Conservation (phyloP, 64 coral and sea anemone species). For the Acropora tenuis region DNA sequence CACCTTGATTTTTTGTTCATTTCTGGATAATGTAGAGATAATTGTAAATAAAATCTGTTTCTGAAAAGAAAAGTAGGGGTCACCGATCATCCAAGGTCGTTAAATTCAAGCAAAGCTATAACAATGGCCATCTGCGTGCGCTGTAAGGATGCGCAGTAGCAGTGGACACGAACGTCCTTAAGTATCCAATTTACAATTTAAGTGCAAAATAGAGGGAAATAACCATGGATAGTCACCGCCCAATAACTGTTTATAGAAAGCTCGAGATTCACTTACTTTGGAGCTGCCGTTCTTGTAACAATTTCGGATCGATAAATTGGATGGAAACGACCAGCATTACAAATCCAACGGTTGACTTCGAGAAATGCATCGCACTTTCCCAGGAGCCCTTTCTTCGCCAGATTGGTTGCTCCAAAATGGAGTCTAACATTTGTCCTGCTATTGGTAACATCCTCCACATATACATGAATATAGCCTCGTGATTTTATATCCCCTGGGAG, state of each 20-base stretch:
- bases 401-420: conserved; percentile 73
- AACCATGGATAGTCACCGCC: no score
- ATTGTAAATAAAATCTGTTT: no score
- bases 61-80: no score
- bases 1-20: no score
- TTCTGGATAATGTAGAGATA: no score
- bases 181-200: no score
- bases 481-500: conserved; percentile 87
- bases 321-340: conserved; percentile 64
- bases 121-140: no score
- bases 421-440: conserved; percentile 70
- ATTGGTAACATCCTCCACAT: conserved; percentile 57
- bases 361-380: conserved; percentile 94
- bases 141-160: no score
- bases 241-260: neutral
- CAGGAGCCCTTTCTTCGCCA: conserved; percentile 79
- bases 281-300: conserved; percentile 75
- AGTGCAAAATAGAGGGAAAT: no score
- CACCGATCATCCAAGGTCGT: no score
- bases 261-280: conserved; percentile 63
- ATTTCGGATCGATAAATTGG: conserved; percentile 92
- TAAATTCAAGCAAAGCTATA: no score
- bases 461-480: conserved; percentile 80
- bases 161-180: no score
- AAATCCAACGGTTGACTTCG: conserved; percentile 77